These are phyloP conservation scores for Recurvirostra avosetta DNA, from an alignment of 2,113 vertebrate genomes.

Conservation along the genomic window DNA sequence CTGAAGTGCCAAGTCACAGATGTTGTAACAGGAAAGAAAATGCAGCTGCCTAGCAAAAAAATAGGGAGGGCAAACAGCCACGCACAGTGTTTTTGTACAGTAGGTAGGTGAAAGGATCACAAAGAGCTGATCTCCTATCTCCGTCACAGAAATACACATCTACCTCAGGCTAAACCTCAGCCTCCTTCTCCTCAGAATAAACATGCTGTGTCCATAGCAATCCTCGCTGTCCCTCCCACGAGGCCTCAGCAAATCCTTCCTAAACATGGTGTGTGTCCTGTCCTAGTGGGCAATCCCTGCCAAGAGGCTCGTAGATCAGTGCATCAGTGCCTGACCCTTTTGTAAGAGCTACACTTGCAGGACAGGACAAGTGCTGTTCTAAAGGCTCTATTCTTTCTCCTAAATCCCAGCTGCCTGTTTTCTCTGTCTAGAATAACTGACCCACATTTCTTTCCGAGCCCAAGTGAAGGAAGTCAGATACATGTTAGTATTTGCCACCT, in stretches of 20 bases:
- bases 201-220: not conserved
- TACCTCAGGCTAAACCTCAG: not conserved
- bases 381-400: not conserved
- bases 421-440: constrained; percentile 13
- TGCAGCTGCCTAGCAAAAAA: not conserved
- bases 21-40: not conserved
- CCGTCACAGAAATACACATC: not conserved
- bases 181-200: not conserved
- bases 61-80: not conserved
- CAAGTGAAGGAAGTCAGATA: not conserved
- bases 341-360: not conserved
- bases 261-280: not conserved
- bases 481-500: constrained; percentile 20
- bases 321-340: not conserved
- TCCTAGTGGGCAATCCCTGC: not conserved
- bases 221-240: not conserved
- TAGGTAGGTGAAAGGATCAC: not conserved
- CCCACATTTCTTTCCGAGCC: not conserved
- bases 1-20: not conserved
- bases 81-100: not conserved
- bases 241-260: not conserved
- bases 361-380: not conserved
- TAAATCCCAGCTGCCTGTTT: not conserved
- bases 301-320: accelerated
- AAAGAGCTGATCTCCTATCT: not conserved